Evolutionary conservation across 2,888 invertebrate genomes (phyloP).

Genomic region (Drosophila prostipennis): DNA sequence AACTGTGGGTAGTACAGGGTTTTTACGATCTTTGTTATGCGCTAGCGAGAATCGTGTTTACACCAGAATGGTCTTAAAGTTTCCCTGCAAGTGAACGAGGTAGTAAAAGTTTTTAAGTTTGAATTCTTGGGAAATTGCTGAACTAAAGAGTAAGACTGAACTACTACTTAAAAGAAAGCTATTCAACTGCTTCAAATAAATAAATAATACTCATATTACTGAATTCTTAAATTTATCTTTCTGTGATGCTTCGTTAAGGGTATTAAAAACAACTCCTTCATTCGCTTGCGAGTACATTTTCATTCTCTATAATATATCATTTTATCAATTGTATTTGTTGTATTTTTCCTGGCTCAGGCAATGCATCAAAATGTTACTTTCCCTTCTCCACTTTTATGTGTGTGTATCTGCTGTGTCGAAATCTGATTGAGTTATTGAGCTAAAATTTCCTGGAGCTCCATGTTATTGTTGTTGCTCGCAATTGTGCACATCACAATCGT

Average conservation of each 20-base stretch:
- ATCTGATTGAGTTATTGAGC: constrained; percentile 79
- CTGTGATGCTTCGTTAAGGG: neutral
- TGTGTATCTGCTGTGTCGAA: constrained; percentile 41
- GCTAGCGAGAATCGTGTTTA: constrained; percentile 34
- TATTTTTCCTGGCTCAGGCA: constrained; percentile 26
- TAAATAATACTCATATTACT: too few relatives aligned
- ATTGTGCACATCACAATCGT: constrained; percentile 53
- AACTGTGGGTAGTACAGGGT: constrained; percentile 24
- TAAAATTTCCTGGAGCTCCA: constrained; percentile 33
- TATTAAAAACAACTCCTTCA: constrained; percentile 19
- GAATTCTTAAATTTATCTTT: neutral
- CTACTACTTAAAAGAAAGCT: neutral
- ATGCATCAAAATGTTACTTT: constrained; percentile 57
- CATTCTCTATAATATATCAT: neutral
- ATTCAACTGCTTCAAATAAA: neutral
- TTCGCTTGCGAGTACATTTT: constrained; percentile 7
- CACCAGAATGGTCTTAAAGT: constrained; percentile 28
- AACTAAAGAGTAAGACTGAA: neutral
- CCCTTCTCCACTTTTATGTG: neutral
- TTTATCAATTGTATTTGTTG: constrained; percentile 42
- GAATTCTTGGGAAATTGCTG: neutral
- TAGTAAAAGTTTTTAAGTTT: constrained; percentile 10
- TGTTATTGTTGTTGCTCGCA: constrained; percentile 28
- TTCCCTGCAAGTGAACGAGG: neutral
- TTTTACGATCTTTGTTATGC: constrained; percentile 39